Conservation (phyloP, 2,888 invertebrate genomes). For the Ormia ochracea region DNA sequence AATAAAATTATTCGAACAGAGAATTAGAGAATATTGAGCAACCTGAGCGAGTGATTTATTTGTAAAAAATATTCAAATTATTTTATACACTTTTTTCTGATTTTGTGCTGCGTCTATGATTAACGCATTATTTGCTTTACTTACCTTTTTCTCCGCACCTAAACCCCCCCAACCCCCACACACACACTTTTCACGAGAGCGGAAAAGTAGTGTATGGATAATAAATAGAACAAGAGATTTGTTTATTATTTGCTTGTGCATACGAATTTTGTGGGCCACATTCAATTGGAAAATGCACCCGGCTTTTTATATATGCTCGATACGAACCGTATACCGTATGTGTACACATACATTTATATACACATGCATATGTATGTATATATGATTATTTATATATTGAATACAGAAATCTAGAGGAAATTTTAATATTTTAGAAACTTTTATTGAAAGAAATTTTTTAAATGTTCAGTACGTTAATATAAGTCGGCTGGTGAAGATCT, state of each 20-base stretch:
- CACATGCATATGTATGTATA: no score
- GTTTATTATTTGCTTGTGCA: not conserved
- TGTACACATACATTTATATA: no score
- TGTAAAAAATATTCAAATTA: no score
- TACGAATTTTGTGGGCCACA: not conserved
- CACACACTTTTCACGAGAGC: not conserved
- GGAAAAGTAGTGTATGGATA: not conserved
- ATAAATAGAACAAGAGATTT: not conserved
- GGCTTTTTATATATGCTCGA: constrained; percentile 29
- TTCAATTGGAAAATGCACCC: constrained; percentile 55
- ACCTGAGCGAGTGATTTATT: no score
- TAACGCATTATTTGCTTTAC: constrained; percentile 24
- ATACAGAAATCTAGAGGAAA: constrained; percentile 13
- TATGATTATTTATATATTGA: constrained; percentile 17
- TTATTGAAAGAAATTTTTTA: constrained; percentile 35
- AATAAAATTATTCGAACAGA: no score
- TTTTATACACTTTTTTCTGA: no score
- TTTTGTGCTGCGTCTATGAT: constrained; percentile 11
- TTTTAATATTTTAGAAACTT: constrained; percentile 25
- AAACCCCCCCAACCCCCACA: no score
- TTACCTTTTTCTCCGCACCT: not conserved
- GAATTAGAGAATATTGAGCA: no score
- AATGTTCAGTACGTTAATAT: constrained; percentile 46
- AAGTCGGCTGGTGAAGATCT: constrained; percentile 52
- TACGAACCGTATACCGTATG: not conserved